phyloP scores from a whole-genome alignment of 2,797 vertebrate species.

The Pipistrellus kuhlii region DNA sequence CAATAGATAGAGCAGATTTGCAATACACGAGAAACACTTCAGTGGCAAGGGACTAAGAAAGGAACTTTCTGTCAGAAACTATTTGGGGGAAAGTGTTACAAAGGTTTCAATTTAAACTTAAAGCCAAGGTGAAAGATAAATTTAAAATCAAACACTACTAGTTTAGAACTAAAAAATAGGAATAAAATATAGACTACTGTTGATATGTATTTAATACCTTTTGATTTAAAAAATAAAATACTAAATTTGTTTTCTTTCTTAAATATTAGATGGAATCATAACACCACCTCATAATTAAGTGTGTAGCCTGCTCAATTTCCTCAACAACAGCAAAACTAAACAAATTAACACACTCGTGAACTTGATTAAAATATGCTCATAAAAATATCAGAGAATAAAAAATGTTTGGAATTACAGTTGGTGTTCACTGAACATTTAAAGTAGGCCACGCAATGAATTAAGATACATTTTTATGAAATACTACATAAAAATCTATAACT shows the following conservation, averaged over 20 bases:
- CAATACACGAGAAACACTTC: slow-evolving; percentile 63
- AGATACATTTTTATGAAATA: not conserved
- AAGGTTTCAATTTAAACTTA: slow-evolving; percentile 73
- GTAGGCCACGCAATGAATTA: not conserved
- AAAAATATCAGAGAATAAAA: slow-evolving; percentile 8
- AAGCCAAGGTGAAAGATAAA: slow-evolving; percentile 58
- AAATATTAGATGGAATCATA: slow-evolving; percentile 50
- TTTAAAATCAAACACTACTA: slow-evolving; percentile 65
- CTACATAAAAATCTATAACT: not conserved
- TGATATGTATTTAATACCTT: slow-evolving; percentile 37
- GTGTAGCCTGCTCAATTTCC: not conserved
- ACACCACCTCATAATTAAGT: not conserved
- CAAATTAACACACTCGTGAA: slow-evolving; percentile 13
- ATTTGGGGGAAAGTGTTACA: slow-evolving; percentile 69
- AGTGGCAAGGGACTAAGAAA: slow-evolving; percentile 60
- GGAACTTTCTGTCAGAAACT: slow-evolving; percentile 76
- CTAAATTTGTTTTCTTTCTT: slow-evolving; percentile 34
- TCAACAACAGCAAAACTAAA: slow-evolving; percentile 28
- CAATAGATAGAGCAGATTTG: slow-evolving; percentile 61
- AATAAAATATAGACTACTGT: slow-evolving; percentile 23
- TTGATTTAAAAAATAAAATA: slow-evolving; percentile 57
- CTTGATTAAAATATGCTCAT: not conserved
- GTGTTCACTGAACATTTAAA: not conserved
- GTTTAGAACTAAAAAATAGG: slow-evolving; percentile 34
- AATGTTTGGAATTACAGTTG: not conserved